Base-by-base conservation (phyloP, 2,888 invertebrate species). In the Mythimna loreyi region DNA sequence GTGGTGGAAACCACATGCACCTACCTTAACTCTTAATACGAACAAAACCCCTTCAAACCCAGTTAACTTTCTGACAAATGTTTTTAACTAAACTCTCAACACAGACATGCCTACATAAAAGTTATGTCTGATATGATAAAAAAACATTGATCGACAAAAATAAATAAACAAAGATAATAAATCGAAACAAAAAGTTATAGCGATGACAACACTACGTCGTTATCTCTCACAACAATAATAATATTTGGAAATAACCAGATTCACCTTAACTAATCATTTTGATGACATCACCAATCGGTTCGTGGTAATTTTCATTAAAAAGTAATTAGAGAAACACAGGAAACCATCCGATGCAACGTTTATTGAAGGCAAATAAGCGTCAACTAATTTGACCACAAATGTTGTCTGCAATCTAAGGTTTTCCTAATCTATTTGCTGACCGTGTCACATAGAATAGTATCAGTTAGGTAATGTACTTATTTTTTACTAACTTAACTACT, bases 241-340 rank as follows among this genome's bases (percentile, higher is more conserved):
- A 53, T 45, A 69, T 45, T 79, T 47, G 63, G 62, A 52, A 59
- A 58, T 21, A 63, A 73, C 74, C 57, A 73, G 79, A 30, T 72
- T 59, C n/a, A 25, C 45, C 25, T 5, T 30, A 61, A 59, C 11
- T 33, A 59, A 65, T 60, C 40, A 49, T 2, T 21, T 47, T 59
- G 13, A 36, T 67, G 60, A 64, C 43, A 30, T 63, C 40, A 59
- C 9, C 21, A 66, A 73, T 67, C 60, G 47, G 21, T 45, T 55
- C 53, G n/a, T 21, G 7, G 50, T 59, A 62, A 47, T 47, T 58
- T 19, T 6, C 40, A 73, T 61, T 73, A 50, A 58, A 60, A 68
- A 63, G 43, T 19, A 49, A 67, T 78, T 36, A 60, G 8, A 7
- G n/a, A 30, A 45, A n/a, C 40, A 16, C 13, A 21, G 7, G 4